Base-by-base conservation (phyloP, 2,797 vertebrate genomes). In the Phataginus tricuspis region DNA sequence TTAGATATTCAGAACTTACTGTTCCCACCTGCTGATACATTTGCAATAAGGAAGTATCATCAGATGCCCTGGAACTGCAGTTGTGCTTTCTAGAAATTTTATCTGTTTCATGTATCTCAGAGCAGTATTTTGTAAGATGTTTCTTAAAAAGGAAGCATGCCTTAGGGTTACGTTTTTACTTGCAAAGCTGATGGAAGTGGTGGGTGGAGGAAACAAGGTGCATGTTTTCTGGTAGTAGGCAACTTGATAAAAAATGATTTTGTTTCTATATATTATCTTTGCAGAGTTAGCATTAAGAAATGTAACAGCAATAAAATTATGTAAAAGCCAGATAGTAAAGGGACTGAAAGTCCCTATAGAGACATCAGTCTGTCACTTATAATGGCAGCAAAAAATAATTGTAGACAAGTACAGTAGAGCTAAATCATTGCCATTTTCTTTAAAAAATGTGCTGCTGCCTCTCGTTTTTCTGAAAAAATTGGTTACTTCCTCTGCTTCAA, bases 381-480 rank as follows among this genome's bases (percentile, higher is more conserved):
- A 98, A 98, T 97, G 97, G 90, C 95, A 98, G 98, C 84, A 96
- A 95, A 98, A 97, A 95, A 98, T 98, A 98, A 98, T 97, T 98
- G 98, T 97, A 97, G 96, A 94, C 93, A 97, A 97, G 92, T 97
- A 84, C 63, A 96, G 82, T 42, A 86, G 95, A 87, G 94, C 74
- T 94, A 96, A 98, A 97, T 96, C 96, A 94, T 90, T 98, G 93
- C 86, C 72, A 97, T 93, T 98, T 98, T 94, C 97, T 45, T 84
- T 71, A 21, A 61, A 29, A 95, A 77, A 91, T 55, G 49, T 95
- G 90, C 45, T 96, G 61, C 94, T 98, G 91, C 55, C 59, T 96
- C 97, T 59, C 93, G 0, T 95, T 97, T 93, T 97, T 93, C 94
- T 96, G 49, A 91, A 96, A 92, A 94, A 83, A 97, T 15, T 94